These are phyloP conservation scores for Pavo muticus DNA, from an alignment of 2,113 vertebrate genomes.

Conservation along the genomic window DNA sequence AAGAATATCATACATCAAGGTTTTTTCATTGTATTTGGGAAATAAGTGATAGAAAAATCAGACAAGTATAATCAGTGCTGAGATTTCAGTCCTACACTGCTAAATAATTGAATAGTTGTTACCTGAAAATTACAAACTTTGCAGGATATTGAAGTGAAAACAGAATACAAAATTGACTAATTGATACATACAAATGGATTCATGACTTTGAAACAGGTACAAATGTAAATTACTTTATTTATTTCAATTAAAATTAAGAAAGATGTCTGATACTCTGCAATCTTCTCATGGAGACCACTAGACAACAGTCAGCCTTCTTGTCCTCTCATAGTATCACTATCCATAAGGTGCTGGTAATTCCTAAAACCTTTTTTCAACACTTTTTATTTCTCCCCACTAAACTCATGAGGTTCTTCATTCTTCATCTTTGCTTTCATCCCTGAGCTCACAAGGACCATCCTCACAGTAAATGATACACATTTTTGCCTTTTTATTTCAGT, in stretches of 20 bases:
- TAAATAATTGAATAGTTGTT: not conserved
- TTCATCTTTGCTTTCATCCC: not conserved
- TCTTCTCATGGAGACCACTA: not conserved
- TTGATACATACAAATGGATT: not conserved
- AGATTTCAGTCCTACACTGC: not conserved
- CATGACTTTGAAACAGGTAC: not conserved
- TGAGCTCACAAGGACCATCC: not conserved
- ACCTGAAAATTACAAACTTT: not conserved
- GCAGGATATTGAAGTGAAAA: not conserved
- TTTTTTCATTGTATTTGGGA: not conserved
- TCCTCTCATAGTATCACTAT: not conserved
- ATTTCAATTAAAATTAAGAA: not conserved
- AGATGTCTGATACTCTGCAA: not conserved
- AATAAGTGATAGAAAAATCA: not conserved
- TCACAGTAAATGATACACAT: not conserved
- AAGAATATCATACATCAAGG: not conserved
- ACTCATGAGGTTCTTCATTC: not conserved
- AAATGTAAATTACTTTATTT: not conserved
- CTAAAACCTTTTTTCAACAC: not conserved
- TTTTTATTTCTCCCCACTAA: not conserved
- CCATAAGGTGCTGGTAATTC: not conserved
- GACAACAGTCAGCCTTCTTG: not conserved
- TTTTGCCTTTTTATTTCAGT: not conserved
- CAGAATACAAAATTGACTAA: not conserved
- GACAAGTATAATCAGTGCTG: not conserved